Evolutionary conservation across 2,888 invertebrate genomes (phyloP).

Genomic region (Sepioteuthis lessoniana): DNA sequence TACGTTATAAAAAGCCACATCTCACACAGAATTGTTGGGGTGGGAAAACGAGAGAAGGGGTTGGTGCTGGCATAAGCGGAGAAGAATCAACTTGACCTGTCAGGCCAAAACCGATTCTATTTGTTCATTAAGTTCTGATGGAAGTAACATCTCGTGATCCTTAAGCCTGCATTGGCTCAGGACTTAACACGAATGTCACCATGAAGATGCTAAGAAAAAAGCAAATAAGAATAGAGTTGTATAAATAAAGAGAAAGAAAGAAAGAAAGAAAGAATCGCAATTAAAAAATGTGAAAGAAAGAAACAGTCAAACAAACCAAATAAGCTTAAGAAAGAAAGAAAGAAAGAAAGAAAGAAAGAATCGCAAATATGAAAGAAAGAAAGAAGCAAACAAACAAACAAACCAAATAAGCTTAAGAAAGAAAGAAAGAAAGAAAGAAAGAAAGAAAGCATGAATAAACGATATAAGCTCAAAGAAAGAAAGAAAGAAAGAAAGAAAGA

Average conservation of each 20-base stretch:
- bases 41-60: no score
- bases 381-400: background rate
- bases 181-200: background rate
- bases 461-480: background rate
- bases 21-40: background rate
- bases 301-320: rapidly evolving
- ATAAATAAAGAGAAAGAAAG: background rate
- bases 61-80: background rate
- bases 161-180: background rate
- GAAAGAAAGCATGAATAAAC: background rate
- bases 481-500: background rate
- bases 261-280: background rate
- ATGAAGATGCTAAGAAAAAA: background rate
- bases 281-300: background rate
- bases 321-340: background rate
- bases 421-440: background rate
- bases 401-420: background rate
- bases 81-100: background rate
- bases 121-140: constrained; percentile 20
- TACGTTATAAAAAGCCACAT: constrained; percentile 13
- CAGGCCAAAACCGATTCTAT: background rate
- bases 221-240: background rate
- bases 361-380: background rate
- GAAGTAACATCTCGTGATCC: background rate
- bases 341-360: background rate